Evolutionary conservation across 37 sponge, comb jelly and placozoan genomes (phyloP), one percentile per base, ranked within the genome.

Genomic region (Aplysina aerophoba): DNA sequence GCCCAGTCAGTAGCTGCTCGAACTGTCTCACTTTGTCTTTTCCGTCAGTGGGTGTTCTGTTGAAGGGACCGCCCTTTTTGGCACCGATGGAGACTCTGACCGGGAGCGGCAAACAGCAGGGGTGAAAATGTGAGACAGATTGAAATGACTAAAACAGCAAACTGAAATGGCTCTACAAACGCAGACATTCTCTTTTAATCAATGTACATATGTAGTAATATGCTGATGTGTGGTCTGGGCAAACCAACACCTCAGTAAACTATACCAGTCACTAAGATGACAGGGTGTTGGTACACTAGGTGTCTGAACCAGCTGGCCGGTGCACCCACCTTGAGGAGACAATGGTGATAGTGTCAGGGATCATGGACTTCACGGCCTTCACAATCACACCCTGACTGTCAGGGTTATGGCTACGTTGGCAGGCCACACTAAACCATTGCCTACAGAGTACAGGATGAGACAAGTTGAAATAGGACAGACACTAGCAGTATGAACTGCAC

Each of bases 381-480:
- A 21, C 16, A 19, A 75, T 44, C 16, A 75, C 37, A 36, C 3
- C 53, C 15, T 41, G 41, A 4, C 78, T 15, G 1, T 75, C 78
- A 50, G 25, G 16, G 22, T 39, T 0, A 24, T 40, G 37, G 78
- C 37, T 36, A 12, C 78, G 37, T 8, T 75, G 78, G 40, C 78
- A 75, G 44, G 78, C 78, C 44, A 75, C 54, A 75, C 38, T 40
- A 15, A 75, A 75, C 78, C 78, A 75, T 21, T 21, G 40, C 54
- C 78, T 75, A 14, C 5, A 63, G 4, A 63, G 27, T 2, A 63
- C 65, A 63, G 28, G n/a, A n/a, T n/a, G n/a, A n/a, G n/a, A n/a
- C n/a, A n/a, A n/a, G n/a, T n/a, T n/a, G n/a, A n/a, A n/a, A n/a
- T n/a, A n/a, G n/a, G n/a, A n/a, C n/a, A n/a, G n/a, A n/a, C n/a